Evolutionary conservation across 1,140 invertebrate species (phyloP).

Genomic region (Apis dorsata): DNA sequence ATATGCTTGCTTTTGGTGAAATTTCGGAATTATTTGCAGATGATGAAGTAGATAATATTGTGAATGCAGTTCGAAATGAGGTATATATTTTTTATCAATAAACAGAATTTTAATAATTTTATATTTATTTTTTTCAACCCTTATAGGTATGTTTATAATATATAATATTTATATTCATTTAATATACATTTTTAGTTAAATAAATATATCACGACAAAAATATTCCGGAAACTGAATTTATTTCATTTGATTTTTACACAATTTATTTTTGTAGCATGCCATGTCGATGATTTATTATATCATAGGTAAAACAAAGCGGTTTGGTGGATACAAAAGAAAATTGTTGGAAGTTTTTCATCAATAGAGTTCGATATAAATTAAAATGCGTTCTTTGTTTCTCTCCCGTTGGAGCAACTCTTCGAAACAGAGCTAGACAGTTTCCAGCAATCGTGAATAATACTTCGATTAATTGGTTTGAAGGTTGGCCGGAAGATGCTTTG

Average conservation of each 20-base stretch:
- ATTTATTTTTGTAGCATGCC: background rate
- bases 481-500: slow-evolving; percentile 95
- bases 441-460: slow-evolving; percentile 97
- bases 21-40: slow-evolving; percentile 94
- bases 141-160: too few relatives aligned
- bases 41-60: slow-evolving; percentile 94
- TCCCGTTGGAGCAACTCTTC: slow-evolving; percentile 91
- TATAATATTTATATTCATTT: too few relatives aligned
- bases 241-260: background rate
- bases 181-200: too few relatives aligned
- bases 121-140: too few relatives aligned
- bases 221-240: background rate
- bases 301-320: slow-evolving; percentile 86
- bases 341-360: slow-evolving; percentile 97
- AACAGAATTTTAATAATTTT: background rate
- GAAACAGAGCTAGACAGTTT: slow-evolving; percentile 93
- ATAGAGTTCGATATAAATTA: slow-evolving; percentile 88
- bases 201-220: too few relatives aligned
- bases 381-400: slow-evolving; percentile 94
- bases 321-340: slow-evolving; percentile 93
- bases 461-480: slow-evolving; percentile 97
- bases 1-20: slow-evolving; percentile 95
- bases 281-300: background rate
- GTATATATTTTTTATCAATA: slow-evolving; percentile 78
- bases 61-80: slow-evolving; percentile 90